phyloP scores from a whole-genome alignment of 1,140 invertebrate species.

The Mamestra configurata region DNA sequence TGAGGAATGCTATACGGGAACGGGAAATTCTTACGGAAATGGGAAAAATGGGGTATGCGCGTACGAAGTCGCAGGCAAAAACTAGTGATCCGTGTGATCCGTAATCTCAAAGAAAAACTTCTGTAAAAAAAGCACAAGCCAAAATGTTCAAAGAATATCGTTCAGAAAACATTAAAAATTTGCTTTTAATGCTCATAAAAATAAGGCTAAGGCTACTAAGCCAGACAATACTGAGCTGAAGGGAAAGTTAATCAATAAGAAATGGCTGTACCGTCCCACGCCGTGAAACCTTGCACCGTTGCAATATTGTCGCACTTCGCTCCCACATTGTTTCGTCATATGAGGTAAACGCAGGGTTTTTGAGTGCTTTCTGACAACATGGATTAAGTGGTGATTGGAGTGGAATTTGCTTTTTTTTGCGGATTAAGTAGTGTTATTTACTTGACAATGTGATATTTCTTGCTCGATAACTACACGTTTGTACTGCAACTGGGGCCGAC shows the following conservation, averaged over 20 bases:
- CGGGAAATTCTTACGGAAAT: no score
- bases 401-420: constrained; percentile 9
- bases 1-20: no score
- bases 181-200: not conserved
- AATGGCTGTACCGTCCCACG: constrained; percentile 58
- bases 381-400: not conserved
- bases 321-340: constrained; percentile 31
- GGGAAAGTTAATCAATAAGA: constrained; percentile 60
- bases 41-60: no score
- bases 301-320: constrained; percentile 25
- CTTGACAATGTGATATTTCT: not conserved
- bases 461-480: no score
- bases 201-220: constrained; percentile 40
- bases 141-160: no score
- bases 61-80: no score
- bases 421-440: not conserved
- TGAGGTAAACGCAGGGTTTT: not conserved
- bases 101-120: not conserved
- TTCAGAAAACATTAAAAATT: not conserved
- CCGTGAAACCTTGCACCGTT: constrained; percentile 40
- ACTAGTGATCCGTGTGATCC: no score
- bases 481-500: no score
- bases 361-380: not conserved
- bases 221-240: constrained; percentile 54
- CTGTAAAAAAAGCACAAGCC: no score